Evolutionary conservation across 2,113 vertebrate species (phyloP).

Genomic region (Pungitius pungitius): DNA sequence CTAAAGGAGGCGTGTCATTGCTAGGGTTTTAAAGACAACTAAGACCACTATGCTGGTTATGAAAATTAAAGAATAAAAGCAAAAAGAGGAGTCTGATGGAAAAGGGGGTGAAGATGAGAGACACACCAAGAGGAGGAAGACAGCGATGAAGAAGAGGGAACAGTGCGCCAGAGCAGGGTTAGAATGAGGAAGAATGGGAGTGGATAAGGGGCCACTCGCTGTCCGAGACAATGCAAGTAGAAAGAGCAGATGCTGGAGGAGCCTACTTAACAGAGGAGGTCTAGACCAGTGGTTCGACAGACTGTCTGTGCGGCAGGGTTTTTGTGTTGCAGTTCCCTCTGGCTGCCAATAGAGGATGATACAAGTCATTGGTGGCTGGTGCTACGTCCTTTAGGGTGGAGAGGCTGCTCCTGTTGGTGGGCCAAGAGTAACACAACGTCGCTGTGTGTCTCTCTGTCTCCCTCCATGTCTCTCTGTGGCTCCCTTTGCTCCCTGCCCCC

Average conservation of each 20-base stretch:
- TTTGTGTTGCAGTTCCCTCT: conserved; percentile 52
- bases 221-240: conserved; percentile 67
- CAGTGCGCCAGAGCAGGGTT: background rate
- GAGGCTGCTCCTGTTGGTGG: background rate
- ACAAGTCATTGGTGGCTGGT: conserved; percentile 19
- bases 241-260: conserved; percentile 74
- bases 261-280: conserved; percentile 72
- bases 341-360: conserved; percentile 63
- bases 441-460: background rate
- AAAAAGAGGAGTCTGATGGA: background rate
- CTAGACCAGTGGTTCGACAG: too few species aligned
- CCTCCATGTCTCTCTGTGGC: background rate
- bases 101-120: background rate
- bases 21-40: background rate
- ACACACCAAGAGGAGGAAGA: background rate
- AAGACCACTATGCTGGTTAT: background rate
- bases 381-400: background rate
- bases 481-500: background rate
- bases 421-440: background rate
- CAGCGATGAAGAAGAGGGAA: conserved; percentile 6
- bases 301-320: background rate
- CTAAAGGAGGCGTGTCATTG: background rate
- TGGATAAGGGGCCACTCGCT: conserved; percentile 57
- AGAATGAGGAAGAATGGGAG: conserved; percentile 33
- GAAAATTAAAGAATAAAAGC: background rate